Conservation (phyloP, 2,797 vertebrate species). For the Clarias laeviceps region DNA sequence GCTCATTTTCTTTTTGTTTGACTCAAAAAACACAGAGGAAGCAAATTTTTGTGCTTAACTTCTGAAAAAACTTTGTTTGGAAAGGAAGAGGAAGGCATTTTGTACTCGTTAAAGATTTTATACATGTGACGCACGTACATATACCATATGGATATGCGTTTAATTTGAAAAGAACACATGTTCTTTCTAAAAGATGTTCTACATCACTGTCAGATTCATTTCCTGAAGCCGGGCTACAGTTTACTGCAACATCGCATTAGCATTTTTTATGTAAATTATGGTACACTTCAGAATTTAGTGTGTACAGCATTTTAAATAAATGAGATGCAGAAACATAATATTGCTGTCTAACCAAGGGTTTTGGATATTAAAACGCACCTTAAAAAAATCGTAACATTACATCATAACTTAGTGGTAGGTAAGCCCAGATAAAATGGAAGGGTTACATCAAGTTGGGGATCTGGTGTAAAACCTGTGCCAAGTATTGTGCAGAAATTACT, state of each 20-base stretch:
- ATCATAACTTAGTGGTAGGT: no score
- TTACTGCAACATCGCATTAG: neutral
- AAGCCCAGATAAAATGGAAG: no score
- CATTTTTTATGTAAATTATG: neutral
- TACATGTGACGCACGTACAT: no score
- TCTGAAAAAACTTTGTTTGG: neutral
- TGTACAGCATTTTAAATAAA: neutral
- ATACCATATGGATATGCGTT: neutral
- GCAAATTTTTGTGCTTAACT: neutral
- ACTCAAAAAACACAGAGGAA: neutral
- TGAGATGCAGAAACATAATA: neutral
- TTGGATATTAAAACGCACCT: no score
- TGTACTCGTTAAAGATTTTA: neutral
- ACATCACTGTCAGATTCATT: neutral
- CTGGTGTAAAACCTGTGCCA: no score
- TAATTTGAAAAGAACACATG: slow-evolving; percentile 2
- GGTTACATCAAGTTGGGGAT: no score
- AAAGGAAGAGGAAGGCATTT: neutral
- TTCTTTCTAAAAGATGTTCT: neutral
- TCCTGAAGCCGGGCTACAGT: neutral
- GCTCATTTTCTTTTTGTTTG: neutral
- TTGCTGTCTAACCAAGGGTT: neutral
- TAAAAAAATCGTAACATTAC: no score
- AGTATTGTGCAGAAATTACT: no score
- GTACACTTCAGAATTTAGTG: neutral